Evolutionary conservation across 2,113 vertebrate genomes (phyloP).

Genomic region (Phoxinus phoxinus): DNA sequence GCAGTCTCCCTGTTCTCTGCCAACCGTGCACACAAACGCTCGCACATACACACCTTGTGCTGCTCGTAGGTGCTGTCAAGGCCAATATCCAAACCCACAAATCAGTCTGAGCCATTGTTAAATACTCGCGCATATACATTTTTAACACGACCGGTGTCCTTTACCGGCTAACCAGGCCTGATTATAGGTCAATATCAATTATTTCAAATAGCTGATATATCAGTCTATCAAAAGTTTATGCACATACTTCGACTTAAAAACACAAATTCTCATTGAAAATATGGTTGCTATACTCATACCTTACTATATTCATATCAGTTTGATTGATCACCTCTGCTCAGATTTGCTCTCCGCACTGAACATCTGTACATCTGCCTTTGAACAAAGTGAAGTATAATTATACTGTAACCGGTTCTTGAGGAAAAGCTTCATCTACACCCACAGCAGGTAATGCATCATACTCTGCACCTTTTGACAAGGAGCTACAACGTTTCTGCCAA

Average conservation of each 20-base stretch:
- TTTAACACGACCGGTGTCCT: not conserved
- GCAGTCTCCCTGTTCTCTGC: conserved; percentile 40
- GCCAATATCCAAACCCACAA: conserved; percentile 3
- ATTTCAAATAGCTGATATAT: not conserved
- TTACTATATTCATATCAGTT: conserved; percentile 10
- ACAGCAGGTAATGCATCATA: conserved; percentile 38
- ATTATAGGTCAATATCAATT: not conserved
- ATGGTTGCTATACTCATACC: not conserved
- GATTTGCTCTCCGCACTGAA: conserved; percentile 25
- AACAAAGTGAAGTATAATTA: conserved; percentile 14
- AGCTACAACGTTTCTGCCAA: not conserved
- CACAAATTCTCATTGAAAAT: not conserved
- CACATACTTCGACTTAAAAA: not conserved
- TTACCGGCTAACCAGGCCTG: not conserved
- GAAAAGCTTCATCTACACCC: conserved; percentile 9
- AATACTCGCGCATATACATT: not conserved
- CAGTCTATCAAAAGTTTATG: not conserved
- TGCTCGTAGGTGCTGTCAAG: not conserved
- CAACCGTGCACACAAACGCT: not conserved
- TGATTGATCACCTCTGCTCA: conserved; percentile 40
- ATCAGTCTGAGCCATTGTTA: conserved; percentile 8
- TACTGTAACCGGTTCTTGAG: conserved; percentile 31
- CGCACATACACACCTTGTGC: conserved; percentile 38
- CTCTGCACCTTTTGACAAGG: not conserved
- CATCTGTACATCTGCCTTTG: conserved; percentile 15